Conservation (phyloP, 2,113 vertebrate species). For the Amphiprion ocellaris region DNA sequence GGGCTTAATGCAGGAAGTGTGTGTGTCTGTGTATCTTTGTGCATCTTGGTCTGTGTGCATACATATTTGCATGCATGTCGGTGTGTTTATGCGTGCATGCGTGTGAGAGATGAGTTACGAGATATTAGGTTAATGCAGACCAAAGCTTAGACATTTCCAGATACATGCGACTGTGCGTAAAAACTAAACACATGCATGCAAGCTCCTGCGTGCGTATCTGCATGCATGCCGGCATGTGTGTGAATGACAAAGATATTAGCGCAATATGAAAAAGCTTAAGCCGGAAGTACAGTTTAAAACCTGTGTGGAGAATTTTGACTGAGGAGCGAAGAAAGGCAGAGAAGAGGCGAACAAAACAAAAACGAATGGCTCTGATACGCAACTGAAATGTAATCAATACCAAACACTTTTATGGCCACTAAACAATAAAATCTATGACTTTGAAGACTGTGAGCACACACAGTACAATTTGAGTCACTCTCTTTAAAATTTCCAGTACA, state of each 20-base stretch:
- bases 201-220: slow-evolving; percentile 33
- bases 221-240: slow-evolving; percentile 44
- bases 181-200: slow-evolving; percentile 40
- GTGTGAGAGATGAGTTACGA: slow-evolving; percentile 54
- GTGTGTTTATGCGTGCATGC: background rate
- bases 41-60: slow-evolving; percentile 29
- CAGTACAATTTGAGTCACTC: background rate
- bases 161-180: slow-evolving; percentile 47
- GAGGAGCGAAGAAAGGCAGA: slow-evolving; percentile 9
- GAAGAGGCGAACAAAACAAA: background rate
- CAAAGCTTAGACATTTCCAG: slow-evolving; percentile 62
- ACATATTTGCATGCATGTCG: slow-evolving; percentile 16
- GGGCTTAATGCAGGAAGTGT: slow-evolving; percentile 80
- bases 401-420: background rate
- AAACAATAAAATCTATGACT: background rate
- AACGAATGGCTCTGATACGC: background rate
- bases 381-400: background rate
- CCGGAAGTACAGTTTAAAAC: slow-evolving; percentile 37
- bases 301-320: slow-evolving; percentile 15
- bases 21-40: slow-evolving; percentile 37
- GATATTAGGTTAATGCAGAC: slow-evolving; percentile 63
- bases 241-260: slow-evolving; percentile 53
- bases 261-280: slow-evolving; percentile 64
- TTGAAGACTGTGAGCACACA: background rate
- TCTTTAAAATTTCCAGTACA: background rate